These are phyloP conservation scores for Ophion slaviceki DNA, from an alignment of 2,888 invertebrate genomes.

Conservation along the genomic window DNA sequence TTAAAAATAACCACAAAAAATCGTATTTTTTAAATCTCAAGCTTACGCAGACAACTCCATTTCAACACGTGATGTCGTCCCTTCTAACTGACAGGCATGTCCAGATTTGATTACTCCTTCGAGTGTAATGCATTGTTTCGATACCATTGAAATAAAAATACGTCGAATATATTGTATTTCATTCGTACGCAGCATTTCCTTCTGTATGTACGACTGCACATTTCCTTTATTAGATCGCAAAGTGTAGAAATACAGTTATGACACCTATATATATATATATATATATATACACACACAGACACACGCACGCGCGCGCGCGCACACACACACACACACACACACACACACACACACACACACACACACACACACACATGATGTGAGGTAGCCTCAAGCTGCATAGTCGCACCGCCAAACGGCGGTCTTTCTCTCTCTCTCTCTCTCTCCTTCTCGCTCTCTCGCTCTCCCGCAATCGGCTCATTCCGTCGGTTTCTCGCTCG, in stretches of 20 bases:
- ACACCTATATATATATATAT: neutral
- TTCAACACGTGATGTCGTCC: too few relatives aligned
- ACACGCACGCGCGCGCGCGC: too few relatives aligned
- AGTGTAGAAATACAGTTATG: constrained; percentile 24
- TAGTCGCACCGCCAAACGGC: constrained; percentile 36
- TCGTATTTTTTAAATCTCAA: too few relatives aligned
- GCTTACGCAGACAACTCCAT: too few relatives aligned
- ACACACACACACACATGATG: neutral
- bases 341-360: too few relatives aligned
- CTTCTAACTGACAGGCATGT: too few relatives aligned
- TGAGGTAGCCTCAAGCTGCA: constrained; percentile 39
- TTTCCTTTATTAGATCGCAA: constrained; percentile 21
- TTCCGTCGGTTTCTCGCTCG: constrained; percentile 43
- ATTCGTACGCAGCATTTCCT: too few relatives aligned
- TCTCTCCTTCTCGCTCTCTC: constrained; percentile 4
- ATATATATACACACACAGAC: too few relatives aligned
- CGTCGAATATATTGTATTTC: too few relatives aligned
- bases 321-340: too few relatives aligned
- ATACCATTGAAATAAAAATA: neutral
- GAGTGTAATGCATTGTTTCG: neutral
- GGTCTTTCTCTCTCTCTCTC: neutral
- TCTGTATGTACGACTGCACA: neutral
- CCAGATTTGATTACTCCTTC: neutral
- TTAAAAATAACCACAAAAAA: too few relatives aligned
- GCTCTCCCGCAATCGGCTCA: neutral